phyloP scores from a whole-genome alignment of 2,797 vertebrate genomes.

The Leptoclinus maculatus region DNA sequence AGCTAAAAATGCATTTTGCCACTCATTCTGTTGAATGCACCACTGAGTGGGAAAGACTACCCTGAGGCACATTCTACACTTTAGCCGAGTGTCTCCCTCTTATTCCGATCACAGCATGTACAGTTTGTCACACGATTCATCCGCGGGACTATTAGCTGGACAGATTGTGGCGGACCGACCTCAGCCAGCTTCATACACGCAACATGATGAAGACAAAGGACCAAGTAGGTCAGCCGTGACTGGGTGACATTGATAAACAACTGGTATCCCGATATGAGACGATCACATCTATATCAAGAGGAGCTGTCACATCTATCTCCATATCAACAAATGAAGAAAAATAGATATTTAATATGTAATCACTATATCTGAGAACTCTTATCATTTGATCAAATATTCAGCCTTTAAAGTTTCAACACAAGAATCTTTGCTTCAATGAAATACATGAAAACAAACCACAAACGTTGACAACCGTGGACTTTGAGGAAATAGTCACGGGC shows the following conservation, averaged over 20 bases:
- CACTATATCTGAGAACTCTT: background rate
- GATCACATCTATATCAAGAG: background rate
- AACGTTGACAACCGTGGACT: background rate
- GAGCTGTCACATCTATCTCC: conserved; percentile 4
- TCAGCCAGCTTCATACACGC: background rate
- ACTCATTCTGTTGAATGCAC: too few species aligned
- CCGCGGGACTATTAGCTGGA: background rate
- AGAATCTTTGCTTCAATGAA: background rate
- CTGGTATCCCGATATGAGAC: background rate
- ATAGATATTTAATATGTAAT: too few species aligned
- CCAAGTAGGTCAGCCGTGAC: conserved; percentile 20
- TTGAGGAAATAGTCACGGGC: background rate
- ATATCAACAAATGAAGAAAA: background rate
- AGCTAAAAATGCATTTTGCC: background rate
- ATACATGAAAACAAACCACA: background rate
- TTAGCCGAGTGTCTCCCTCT: too few species aligned
- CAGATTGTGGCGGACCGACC: background rate
- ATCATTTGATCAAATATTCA: background rate
- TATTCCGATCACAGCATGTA: background rate
- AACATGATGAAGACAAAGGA: background rate
- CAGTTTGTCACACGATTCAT: background rate
- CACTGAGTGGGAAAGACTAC: background rate
- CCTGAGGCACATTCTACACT: too few species aligned
- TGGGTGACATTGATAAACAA: background rate
- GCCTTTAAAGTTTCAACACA: background rate